These are phyloP conservation scores for Agrypnus murinus DNA, from an alignment of 2,888 invertebrate genomes.

Conservation along the genomic window DNA sequence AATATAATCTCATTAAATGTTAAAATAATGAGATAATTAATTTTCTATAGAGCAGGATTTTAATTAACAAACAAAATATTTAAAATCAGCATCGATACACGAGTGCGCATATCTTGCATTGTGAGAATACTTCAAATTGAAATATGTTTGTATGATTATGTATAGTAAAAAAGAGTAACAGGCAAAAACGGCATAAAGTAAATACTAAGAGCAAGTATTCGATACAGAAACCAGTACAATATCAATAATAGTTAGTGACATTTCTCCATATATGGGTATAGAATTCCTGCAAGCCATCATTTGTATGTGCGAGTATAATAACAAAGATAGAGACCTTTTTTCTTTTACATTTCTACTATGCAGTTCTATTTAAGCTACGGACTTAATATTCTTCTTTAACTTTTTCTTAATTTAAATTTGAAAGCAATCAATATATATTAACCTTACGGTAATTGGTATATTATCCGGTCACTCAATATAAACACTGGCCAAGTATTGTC, in stretches of 20 bases:
- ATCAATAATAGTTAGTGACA: slow-evolving; percentile 29
- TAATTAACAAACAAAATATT: slow-evolving; percentile 22
- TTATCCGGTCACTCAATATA: no score
- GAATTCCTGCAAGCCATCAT: slow-evolving; percentile 13
- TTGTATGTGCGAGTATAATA: background rate
- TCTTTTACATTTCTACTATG: no score
- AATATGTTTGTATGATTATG: background rate
- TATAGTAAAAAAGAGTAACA: background rate
- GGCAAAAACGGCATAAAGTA: background rate
- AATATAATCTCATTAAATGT: no score
- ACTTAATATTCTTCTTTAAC: no score
- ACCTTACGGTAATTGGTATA: no score
- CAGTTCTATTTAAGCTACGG: no score
- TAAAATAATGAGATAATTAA: slow-evolving; percentile 7
- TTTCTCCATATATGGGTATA: slow-evolving; percentile 17
- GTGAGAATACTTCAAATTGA: slow-evolving; percentile 1
- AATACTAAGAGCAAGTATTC: slow-evolving; percentile 17
- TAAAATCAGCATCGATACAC: background rate
- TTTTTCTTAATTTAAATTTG: no score
- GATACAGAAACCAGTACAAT: slow-evolving; percentile 28
- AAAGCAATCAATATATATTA: no score
- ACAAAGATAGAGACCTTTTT: slow-evolving; percentile 24
- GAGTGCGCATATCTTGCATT: slow-evolving; percentile 7
- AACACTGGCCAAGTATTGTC: no score
- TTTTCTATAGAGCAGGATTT: background rate